Conservation (phyloP, 2,888 invertebrate genomes). For the Scaptomyza reducta region DNA sequence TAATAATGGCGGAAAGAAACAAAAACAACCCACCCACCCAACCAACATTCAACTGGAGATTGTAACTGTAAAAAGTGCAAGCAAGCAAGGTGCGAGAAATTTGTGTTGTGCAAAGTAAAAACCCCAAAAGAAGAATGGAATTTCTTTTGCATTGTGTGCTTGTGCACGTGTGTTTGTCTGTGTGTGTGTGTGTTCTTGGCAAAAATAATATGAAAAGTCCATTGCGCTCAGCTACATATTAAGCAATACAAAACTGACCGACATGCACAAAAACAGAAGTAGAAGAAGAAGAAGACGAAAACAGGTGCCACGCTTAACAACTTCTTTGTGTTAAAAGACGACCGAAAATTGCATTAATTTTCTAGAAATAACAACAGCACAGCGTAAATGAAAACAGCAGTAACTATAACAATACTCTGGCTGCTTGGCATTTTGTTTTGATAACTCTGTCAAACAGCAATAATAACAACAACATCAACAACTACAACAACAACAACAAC, state of each 20-base stretch:
- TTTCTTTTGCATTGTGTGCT: slow-evolving; percentile 13
- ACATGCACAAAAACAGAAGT: slow-evolving; percentile 27
- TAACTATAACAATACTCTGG: slow-evolving; percentile 38
- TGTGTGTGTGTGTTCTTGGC: not conserved
- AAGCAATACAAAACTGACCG: slow-evolving; percentile 17
- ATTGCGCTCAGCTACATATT: slow-evolving; percentile 20
- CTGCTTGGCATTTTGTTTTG: slow-evolving; percentile 73
- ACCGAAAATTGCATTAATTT: slow-evolving; percentile 63
- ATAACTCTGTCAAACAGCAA: slow-evolving; percentile 71
- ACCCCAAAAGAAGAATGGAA: slow-evolving; percentile 24
- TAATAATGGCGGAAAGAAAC: slow-evolving; percentile 54
- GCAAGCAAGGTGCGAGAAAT: slow-evolving; percentile 23
- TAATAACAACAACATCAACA: slow-evolving; percentile 25
- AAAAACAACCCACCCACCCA: slow-evolving; percentile 32
- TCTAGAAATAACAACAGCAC: slow-evolving; percentile 53
- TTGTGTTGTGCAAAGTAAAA: slow-evolving; percentile 8
- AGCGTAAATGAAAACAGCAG: slow-evolving; percentile 54
- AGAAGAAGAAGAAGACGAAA: not conserved
- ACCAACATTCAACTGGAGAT: slow-evolving; percentile 11
- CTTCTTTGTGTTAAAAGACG: slow-evolving; percentile 29
- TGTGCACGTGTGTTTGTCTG: not conserved
- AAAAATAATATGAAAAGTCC: slow-evolving; percentile 24
- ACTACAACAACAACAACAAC: slow-evolving; percentile 34
- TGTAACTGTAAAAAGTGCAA: slow-evolving; percentile 43
- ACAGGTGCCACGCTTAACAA: slow-evolving; percentile 3